Base-by-base conservation (phyloP, 2,797 vertebrate genomes). In the Coendou prehensilis region DNA sequence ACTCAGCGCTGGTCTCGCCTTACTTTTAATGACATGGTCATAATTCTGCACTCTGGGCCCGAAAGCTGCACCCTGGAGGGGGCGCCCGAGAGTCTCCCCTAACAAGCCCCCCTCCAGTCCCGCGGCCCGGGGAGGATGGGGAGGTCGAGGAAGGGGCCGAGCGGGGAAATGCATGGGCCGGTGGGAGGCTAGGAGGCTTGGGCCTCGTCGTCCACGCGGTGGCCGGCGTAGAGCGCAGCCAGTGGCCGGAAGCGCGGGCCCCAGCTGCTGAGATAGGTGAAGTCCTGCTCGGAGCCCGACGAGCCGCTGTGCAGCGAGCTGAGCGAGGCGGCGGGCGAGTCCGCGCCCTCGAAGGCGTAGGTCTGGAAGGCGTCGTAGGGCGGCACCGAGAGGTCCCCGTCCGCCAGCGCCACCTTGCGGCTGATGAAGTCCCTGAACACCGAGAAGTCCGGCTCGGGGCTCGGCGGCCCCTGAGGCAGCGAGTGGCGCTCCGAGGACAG, bases 281-380 rank as follows among this genome's bases (percentile, higher is more conserved):
- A 99, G 99, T 99, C 99, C 99, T 99, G 99, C 98, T 99, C 99
- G 0, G 99, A 99, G 94, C 98, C 96, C 45, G 99, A 99, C 94
- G 99, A 99, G 97, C 99, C 98, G 52, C 99, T 99, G 98, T 99
- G 99, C 98, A 99, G 99, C 96, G 99, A 99, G 99, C 99, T 99
- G 97, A 99, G 99, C 1, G 99, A 99, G 88, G 99, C 99, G 14
- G 99, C 99, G 0, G 99, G 99, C 1, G 99, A 99, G 98, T 98
- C 99, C 56, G 97, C 99, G 97, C 99, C 99, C 98, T 99, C 99
- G 0, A 99, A 99, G 97, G 99, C 99, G 15, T 99, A 99, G 88
- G 99, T 99, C 99, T 99, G 99, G 99, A 99, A 99, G 1, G 99
- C 99, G 99, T 99, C 99, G 50, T 99, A 99, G 47, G 99, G 99